Conservation (phyloP, 2,113 vertebrate species). For the Centropristis striata region DNA sequence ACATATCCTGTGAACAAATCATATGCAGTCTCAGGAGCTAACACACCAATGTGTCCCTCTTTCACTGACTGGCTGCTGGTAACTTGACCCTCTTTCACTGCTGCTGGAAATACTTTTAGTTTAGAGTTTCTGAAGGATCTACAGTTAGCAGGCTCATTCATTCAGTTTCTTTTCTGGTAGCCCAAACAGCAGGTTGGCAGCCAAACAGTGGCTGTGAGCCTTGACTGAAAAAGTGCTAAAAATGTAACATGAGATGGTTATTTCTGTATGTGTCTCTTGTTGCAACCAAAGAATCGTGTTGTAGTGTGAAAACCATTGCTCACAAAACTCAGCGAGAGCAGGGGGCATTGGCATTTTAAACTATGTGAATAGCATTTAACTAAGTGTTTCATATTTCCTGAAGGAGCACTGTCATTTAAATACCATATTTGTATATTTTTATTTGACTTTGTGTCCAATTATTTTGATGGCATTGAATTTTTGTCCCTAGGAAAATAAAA, state of each 20-base stretch:
- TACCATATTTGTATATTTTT: not conserved
- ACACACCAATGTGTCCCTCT: conserved; percentile 13
- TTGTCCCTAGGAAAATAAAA: too few relatives aligned
- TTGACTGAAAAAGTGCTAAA: conserved; percentile 11
- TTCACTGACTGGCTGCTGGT: conserved; percentile 20
- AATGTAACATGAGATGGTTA: conserved; percentile 30
- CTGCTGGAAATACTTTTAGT: conserved; percentile 49
- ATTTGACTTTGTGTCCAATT: not conserved
- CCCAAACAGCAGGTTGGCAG: conserved; percentile 50
- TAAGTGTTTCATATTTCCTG: not conserved
- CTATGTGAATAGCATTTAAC: not conserved
- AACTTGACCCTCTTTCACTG: conserved; percentile 41
- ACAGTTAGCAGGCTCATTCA: conserved; percentile 4
- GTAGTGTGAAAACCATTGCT: not conserved
- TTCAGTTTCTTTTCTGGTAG: conserved; percentile 49
- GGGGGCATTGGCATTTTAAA: too few relatives aligned
- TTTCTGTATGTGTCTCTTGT: conserved; percentile 19
- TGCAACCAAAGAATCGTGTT: not conserved
- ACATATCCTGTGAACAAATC: conserved; percentile 3
- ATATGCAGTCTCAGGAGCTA: not conserved
- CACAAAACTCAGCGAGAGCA: conserved; percentile 8
- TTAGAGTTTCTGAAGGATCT: conserved; percentile 28
- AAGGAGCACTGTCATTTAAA: too few relatives aligned
- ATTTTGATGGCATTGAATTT: too few relatives aligned
- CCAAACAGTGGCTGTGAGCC: conserved; percentile 44